Evolutionary conservation across 2,888 invertebrate species (phyloP).

Genomic region (Panzeria rudis): DNA sequence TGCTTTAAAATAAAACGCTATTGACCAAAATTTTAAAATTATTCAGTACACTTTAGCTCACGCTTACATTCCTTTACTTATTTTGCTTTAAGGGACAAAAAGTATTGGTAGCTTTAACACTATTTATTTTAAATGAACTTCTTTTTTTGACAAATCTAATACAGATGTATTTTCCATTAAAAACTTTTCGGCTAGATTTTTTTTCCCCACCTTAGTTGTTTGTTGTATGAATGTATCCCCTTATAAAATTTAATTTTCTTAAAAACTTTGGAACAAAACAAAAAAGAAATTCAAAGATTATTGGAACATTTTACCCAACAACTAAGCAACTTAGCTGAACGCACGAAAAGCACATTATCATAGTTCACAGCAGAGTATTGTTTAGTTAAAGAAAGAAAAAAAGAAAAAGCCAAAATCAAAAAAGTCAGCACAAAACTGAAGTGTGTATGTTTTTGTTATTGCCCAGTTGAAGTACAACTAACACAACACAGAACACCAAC

Average conservation of each 20-base stretch:
- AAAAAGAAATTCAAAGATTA: slow-evolving; percentile 12
- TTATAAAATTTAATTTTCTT: slow-evolving; percentile 42
- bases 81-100: background rate
- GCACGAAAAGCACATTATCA: slow-evolving; percentile 39
- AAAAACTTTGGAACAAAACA: slow-evolving; percentile 17
- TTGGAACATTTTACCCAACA: slow-evolving; percentile 26
- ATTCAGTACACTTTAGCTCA: no score
- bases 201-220: background rate
- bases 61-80: background rate
- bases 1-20: no score
- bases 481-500: background rate
- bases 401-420: background rate
- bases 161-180: slow-evolving; percentile 10
- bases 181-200: background rate
- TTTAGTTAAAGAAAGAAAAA: slow-evolving; percentile 29
- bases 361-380: slow-evolving; percentile 29
- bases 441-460: background rate
- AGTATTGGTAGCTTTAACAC: background rate
- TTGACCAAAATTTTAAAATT: background rate
- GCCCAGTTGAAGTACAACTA: slow-evolving; percentile 9
- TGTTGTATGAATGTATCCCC: background rate
- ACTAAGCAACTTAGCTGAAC: background rate
- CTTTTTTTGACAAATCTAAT: background rate
- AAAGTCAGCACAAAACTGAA: background rate
- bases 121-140: background rate